A percentile compares a stretch with the other conserved stretches of the same genome.
Evolutionary conservation across 2,888 invertebrate genomes (phyloP).

Genomic region (Orchesellides sinensis): DNA sequence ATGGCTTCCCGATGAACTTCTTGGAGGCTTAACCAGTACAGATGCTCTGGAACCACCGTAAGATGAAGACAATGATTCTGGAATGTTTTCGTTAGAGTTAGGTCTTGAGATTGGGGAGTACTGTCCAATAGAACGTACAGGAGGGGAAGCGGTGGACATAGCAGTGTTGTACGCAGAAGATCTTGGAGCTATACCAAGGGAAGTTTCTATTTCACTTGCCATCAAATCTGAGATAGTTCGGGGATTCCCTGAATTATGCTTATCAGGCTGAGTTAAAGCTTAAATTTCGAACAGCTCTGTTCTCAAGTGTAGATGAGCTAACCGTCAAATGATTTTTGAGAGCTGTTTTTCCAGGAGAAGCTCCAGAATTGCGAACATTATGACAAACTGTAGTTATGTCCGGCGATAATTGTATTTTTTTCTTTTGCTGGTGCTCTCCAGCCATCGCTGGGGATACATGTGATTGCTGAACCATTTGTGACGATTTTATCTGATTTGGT

Average conservation of each 20-base stretch:
- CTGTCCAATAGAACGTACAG: slow-evolving; percentile 73
- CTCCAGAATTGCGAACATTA: slow-evolving; percentile 12
- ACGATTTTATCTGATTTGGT: slow-evolving; percentile 30
- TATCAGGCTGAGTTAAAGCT: slow-evolving; percentile 58
- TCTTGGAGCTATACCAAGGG: slow-evolving; percentile 86
- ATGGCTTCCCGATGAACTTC: slow-evolving; percentile 46
- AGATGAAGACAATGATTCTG: slow-evolving; percentile 57
- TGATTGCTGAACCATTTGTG: slow-evolving; percentile 38
- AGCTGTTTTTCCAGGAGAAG: slow-evolving; percentile 49
- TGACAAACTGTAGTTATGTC: slow-evolving; percentile 64
- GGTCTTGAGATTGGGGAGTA: slow-evolving; percentile 78
- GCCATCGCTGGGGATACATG: slow-evolving; percentile 37
- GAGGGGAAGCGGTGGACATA: slow-evolving; percentile 72
- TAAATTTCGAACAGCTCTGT: slow-evolving; percentile 59
- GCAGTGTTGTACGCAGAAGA: slow-evolving; percentile 4
- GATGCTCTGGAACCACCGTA: slow-evolving; percentile 65
- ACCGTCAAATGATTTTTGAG: slow-evolving; percentile 57
- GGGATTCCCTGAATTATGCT: slow-evolving; percentile 76
- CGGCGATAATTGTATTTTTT: slow-evolving; percentile 71
- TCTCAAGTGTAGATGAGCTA: slow-evolving; percentile 36
- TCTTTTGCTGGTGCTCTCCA: slow-evolving; percentile 48
- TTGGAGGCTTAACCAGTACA: slow-evolving; percentile 68
- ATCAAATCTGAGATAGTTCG: slow-evolving; percentile 93
- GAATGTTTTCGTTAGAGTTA: slow-evolving; percentile 75
- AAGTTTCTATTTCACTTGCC: slow-evolving; percentile 92